These are phyloP conservation scores for Drosophila paracracens DNA, from an alignment of 2,888 invertebrate species.

Conservation along the genomic window DNA sequence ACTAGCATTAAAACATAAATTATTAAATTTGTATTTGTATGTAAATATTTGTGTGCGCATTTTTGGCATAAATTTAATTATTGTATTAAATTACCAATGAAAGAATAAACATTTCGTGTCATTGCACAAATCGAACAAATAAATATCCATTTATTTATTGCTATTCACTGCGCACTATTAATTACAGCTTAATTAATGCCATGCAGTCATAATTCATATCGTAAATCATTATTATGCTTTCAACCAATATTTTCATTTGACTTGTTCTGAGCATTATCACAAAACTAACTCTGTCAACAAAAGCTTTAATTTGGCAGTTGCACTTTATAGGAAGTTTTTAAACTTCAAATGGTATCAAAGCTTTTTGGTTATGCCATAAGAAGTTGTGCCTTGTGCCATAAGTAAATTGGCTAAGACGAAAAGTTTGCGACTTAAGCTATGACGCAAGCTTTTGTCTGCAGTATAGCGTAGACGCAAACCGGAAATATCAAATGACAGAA, in stretches of 20 bases:
- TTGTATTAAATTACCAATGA: conserved; percentile 60
- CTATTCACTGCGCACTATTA: conserved; percentile 28
- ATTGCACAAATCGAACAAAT: conserved; percentile 59
- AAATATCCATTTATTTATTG: conserved; percentile 20
- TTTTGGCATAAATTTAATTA: conserved; percentile 61
- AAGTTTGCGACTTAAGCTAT: conserved; percentile 12
- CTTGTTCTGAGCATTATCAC: not conserved
- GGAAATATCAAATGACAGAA: conserved; percentile 34
- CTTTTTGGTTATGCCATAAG: conserved; percentile 37
- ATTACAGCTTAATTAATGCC: conserved; percentile 42
- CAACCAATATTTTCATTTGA: conserved; percentile 22
- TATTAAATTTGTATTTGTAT: conserved; percentile 47
- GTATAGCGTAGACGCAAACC: conserved; percentile 59
- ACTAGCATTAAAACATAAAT: conserved; percentile 63
- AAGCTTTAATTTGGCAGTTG: conserved; percentile 1
- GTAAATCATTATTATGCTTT: conserved; percentile 20
- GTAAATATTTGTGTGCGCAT: conserved; percentile 26
- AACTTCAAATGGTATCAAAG: conserved; percentile 1
- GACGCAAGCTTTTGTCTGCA: conserved; percentile 21
- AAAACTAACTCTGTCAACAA: conserved; percentile 2
- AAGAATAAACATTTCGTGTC: conserved; percentile 68
- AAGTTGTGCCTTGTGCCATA: not conserved
- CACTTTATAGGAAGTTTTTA: conserved; percentile 37
- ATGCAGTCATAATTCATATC: conserved; percentile 3
- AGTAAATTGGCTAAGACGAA: conserved; percentile 18